phyloP scores from a whole-genome alignment of 2,113 vertebrate genomes.

The Pogona vitticeps region DNA sequence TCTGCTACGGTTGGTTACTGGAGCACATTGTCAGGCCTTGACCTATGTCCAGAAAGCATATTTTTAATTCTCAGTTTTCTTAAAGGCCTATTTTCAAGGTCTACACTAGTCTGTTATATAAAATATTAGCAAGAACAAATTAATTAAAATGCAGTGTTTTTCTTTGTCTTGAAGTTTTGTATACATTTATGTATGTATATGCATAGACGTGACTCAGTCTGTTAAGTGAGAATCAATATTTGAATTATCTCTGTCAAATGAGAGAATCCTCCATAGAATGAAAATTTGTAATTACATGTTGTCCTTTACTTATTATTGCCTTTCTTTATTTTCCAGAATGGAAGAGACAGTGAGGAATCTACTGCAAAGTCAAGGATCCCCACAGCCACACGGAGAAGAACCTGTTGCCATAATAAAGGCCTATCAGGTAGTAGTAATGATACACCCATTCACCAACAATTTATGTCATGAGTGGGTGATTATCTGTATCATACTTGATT shows the following conservation, averaged over 20 bases:
- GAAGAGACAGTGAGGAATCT: constrained; percentile 91
- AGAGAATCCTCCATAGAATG: not conserved
- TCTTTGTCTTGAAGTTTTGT: not conserved
- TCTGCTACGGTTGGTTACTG: too few relatives aligned
- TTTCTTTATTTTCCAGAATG: constrained; percentile 79
- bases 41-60: not conserved
- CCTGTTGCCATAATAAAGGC: constrained; percentile 84
- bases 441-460: not conserved
- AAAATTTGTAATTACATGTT: not conserved
- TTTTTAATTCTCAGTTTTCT: not conserved
- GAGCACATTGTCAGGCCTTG: too few relatives aligned
- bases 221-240: not conserved
- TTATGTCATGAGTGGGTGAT: not conserved
- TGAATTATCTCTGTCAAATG: not conserved
- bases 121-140: not conserved
- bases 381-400: constrained; percentile 83
- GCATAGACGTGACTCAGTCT: not conserved
- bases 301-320: not conserved
- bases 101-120: too few relatives aligned
- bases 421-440: constrained; percentile 80
- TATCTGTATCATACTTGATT: not conserved
- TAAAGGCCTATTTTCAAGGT: not conserved
- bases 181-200: not conserved
- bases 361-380: constrained; percentile 84
- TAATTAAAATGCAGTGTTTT: not conserved